Percentiles rank a stretch among this genome's conserved stretches.
phyloP scores from a whole-genome alignment of 1,140 invertebrate genomes.

The Zaprionus africanus region DNA sequence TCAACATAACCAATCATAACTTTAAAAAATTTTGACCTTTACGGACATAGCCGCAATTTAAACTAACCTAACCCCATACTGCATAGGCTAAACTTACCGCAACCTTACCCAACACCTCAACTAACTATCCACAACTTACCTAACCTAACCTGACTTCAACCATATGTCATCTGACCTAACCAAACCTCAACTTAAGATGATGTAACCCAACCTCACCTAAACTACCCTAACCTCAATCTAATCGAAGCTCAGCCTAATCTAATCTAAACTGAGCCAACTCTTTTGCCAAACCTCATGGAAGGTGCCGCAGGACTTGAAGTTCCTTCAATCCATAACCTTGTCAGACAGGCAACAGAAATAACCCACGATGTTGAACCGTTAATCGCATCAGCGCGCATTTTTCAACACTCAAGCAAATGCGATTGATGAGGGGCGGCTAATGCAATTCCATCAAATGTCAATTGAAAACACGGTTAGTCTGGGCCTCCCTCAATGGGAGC shows the following conservation, averaged over 20 bases:
- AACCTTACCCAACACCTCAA: not conserved
- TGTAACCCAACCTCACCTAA: no score
- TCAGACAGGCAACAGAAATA: not conserved
- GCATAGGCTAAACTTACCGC: not conserved
- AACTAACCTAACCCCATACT: not conserved
- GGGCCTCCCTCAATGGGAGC: slow-evolving; percentile 32
- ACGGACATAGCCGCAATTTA: not conserved
- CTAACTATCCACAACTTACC: not conserved
- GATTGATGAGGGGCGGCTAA: slow-evolving; percentile 38
- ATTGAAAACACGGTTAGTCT: slow-evolving; percentile 76
- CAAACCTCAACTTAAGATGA: no score
- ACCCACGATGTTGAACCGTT: slow-evolving; percentile 36
- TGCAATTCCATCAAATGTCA: slow-evolving; percentile 77
- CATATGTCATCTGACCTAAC: no score
- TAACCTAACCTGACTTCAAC: not conserved
- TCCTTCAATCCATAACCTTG: not conserved
- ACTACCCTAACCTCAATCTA: not conserved
- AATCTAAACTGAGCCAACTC: not conserved
- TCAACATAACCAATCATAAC: not conserved
- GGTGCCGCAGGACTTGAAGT: not conserved
- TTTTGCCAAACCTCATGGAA: not conserved
- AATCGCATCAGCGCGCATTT: slow-evolving; percentile 62
- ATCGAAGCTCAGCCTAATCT: not conserved
- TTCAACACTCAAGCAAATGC: slow-evolving; percentile 40
- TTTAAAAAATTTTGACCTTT: not conserved